Percentiles rank a stretch among this genome's conserved stretches.
phyloP scores from a whole-genome alignment of 2,797 vertebrate species.

The Allobates femoralis region DNA sequence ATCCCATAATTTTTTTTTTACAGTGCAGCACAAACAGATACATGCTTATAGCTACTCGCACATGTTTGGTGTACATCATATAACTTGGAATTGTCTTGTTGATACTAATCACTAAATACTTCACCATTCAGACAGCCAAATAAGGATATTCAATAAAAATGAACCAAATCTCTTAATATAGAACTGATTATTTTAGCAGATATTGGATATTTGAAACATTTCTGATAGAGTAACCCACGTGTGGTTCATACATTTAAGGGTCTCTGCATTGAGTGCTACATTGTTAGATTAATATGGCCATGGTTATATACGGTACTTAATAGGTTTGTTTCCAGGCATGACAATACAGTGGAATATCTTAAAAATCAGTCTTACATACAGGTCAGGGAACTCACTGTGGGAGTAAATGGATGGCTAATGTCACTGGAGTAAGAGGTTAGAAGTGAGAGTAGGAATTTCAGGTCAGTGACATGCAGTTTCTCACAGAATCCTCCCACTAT shows the following conservation, averaged over 20 bases:
- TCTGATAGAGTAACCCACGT: neutral
- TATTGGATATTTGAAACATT: neutral
- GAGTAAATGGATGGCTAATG: neutral
- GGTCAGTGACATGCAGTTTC: neutral
- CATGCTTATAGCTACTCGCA: no score
- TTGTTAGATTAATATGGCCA: no score
- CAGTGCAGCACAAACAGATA: no score
- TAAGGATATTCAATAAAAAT: neutral
- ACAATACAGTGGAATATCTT: neutral
- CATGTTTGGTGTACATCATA: no score
- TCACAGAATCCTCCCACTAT: neutral
- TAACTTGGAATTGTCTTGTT: no score
- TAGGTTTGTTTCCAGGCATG: neutral
- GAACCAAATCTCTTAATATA: neutral
- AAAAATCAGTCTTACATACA: neutral
- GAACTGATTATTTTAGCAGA: neutral
- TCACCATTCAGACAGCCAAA: neutral
- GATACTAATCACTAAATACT: neutral
- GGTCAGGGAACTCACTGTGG: neutral
- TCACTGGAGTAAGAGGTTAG: neutral
- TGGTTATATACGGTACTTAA: no score
- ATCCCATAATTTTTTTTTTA: no score
- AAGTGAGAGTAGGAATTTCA: neutral
- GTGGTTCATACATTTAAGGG: neutral
- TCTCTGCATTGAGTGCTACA: no score